Percentiles rank a stretch among this genome's conserved stretches.
These are phyloP conservation scores for Gymnosoma rotundatum DNA, from an alignment of 2,888 invertebrate species.

Conservation along the genomic window DNA sequence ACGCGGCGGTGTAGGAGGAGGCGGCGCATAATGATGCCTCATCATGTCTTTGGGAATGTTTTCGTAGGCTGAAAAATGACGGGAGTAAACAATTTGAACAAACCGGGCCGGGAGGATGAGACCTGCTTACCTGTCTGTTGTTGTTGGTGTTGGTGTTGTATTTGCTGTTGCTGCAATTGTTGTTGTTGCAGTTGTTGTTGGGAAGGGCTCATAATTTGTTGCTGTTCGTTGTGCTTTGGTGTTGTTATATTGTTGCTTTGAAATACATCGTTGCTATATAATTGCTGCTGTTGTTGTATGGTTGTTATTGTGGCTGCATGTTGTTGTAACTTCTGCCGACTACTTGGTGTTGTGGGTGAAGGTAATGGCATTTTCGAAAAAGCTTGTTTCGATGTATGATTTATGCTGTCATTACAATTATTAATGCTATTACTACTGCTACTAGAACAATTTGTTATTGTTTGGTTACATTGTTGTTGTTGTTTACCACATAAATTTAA, in stretches of 20 bases:
- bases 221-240: constrained; percentile 72
- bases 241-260: constrained; percentile 62
- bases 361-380: constrained; percentile 74
- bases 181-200: constrained; percentile 40
- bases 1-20: constrained; percentile 82
- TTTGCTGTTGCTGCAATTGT: constrained; percentile 34
- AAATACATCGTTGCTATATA: constrained; percentile 70
- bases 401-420: constrained; percentile 45
- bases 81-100: constrained; percentile 81
- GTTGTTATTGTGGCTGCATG: constrained; percentile 67
- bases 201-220: constrained; percentile 46
- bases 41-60: constrained; percentile 83
- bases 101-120: constrained; percentile 76
- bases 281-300: constrained; percentile 67
- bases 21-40: constrained; percentile 75
- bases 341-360: constrained; percentile 70
- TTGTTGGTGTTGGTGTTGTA: not conserved
- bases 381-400: constrained; percentile 60
- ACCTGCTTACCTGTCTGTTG: constrained; percentile 77
- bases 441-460: constrained; percentile 49
- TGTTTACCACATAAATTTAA: constrained; percentile 81
- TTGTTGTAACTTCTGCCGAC: constrained; percentile 65
- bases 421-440: constrained; percentile 56
- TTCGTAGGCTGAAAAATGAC: constrained; percentile 82
- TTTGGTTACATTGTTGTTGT: constrained; percentile 61